These are phyloP conservation scores for Brachyrhaphis roseni DNA, from an alignment of 2,797 vertebrate genomes.

Conservation along the genomic window DNA sequence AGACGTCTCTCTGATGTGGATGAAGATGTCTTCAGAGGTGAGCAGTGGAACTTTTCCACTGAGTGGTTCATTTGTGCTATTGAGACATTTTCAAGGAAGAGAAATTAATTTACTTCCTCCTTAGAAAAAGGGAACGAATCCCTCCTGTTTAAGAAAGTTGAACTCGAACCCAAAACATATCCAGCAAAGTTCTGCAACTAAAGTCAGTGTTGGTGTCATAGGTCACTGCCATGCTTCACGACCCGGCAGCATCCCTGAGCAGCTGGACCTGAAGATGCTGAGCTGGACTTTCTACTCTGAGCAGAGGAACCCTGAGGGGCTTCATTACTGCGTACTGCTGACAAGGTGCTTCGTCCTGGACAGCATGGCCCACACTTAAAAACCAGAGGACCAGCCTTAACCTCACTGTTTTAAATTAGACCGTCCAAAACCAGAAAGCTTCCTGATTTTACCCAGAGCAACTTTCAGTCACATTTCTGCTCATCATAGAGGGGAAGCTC, in stretches of 20 bases:
- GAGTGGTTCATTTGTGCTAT: neutral
- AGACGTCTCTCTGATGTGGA: neutral
- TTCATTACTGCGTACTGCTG: conserved; percentile 15
- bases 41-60: neutral
- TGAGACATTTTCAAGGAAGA: neutral
- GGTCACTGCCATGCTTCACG: conserved; percentile 52
- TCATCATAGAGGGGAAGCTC: neutral
- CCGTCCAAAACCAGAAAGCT: conserved; percentile 9
- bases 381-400: neutral
- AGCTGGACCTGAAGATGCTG: neutral
- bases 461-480: conserved; percentile 4
- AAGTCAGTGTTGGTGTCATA: conserved; percentile 57
- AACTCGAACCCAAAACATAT: neutral
- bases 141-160: neutral
- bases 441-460: conserved; percentile 13
- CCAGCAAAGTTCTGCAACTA: neutral
- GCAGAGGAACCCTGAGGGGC: conserved; percentile 17
- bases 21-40: conserved; percentile 1
- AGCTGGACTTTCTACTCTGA: conserved; percentile 25
- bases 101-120: neutral
- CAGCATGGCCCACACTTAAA: conserved; percentile 40
- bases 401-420: conserved; percentile 25
- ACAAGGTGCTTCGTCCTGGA: conserved; percentile 21
- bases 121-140: neutral
- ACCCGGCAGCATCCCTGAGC: conserved; percentile 3